phyloP scores from a whole-genome alignment of 2,888 invertebrate genomes.

The Phymatocera aterrima region DNA sequence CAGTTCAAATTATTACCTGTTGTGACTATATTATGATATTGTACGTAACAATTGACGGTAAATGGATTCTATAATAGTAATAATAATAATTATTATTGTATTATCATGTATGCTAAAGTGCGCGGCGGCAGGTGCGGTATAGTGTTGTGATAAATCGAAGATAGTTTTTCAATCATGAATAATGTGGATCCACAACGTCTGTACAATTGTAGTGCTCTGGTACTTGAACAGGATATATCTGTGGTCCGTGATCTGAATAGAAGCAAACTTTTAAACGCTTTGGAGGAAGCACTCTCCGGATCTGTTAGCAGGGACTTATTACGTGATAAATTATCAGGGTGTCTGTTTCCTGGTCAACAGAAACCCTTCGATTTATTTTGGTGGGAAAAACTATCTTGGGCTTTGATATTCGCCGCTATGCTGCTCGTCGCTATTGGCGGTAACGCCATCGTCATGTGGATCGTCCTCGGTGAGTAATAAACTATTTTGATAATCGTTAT shows the following conservation, averaged over 20 bases:
- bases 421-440: conserved; percentile 89
- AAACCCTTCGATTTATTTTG: conserved; percentile 76
- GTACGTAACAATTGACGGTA: too few species aligned
- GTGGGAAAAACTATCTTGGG: conserved; percentile 85
- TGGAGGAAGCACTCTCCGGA: conserved; percentile 57
- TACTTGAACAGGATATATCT: conserved; percentile 58
- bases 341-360: conserved; percentile 57
- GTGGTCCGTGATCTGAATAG: conserved; percentile 57
- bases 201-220: conserved; percentile 62
- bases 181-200: conserved; percentile 53
- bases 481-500: background rate
- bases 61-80: too few species aligned
- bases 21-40: too few species aligned
- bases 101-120: too few species aligned
- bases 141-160: background rate
- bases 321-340: conserved; percentile 56
- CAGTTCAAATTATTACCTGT: too few species aligned
- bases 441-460: conserved; percentile 95
- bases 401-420: conserved; percentile 86
- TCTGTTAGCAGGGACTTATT: conserved; percentile 55
- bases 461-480: conserved; percentile 84
- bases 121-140: background rate
- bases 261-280: conserved; percentile 55
- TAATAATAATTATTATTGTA: too few species aligned
- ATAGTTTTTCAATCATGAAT: conserved; percentile 55